Evolutionary conservation across 2,797 vertebrate species (phyloP), one percentile per base, ranked within the genome.

Genomic region (Eutrigla gurnardus): DNA sequence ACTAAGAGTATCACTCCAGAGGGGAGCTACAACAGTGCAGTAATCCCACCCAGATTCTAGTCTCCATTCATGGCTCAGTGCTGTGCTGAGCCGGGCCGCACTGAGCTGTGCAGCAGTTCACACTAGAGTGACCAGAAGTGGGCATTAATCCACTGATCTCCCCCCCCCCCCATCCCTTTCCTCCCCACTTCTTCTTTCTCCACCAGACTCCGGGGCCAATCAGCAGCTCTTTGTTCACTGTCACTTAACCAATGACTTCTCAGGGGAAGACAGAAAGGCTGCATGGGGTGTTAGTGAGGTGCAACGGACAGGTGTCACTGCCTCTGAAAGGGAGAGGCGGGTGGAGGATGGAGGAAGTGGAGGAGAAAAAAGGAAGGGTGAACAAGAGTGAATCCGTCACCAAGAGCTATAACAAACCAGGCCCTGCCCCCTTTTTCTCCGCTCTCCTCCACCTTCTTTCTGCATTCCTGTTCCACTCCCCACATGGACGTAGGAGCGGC

Each of bases 161-260:
- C 57, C 47, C 32, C 50, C 70, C 25, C 25, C 25, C 25, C 25
- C 25, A 25, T 25, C 25, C 25, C 25, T 25, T 25, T 25, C 71
- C 61, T 71, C 78, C 55, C 52, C 32, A 55, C 72, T 80, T 79
- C 84, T 79, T 6, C 84, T 76, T 71, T 82, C 86, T 84, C 72
- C 58, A 40, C 33, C 36, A 42, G 61, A 87, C 74, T 82, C 81
- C 14, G 7, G 81, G 81, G 82, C 89, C 90, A 91, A 93, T 92
- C 90, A 93, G 86, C 89, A 86, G 81, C 64, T 85, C 86, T 91
- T 94, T 93, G 89, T 94, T 89, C 89, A 60, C 77, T 80, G 85
- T 88, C 91, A 90, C 86, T 91, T 93, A 92, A 92, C 84, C 91
- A 90, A 81, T 88, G 89, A 83, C 89, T 90, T 80, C 80, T 84